Evolutionary conservation across 2,797 vertebrate species (phyloP).

Genomic region (Acridotheres tristis): DNA sequence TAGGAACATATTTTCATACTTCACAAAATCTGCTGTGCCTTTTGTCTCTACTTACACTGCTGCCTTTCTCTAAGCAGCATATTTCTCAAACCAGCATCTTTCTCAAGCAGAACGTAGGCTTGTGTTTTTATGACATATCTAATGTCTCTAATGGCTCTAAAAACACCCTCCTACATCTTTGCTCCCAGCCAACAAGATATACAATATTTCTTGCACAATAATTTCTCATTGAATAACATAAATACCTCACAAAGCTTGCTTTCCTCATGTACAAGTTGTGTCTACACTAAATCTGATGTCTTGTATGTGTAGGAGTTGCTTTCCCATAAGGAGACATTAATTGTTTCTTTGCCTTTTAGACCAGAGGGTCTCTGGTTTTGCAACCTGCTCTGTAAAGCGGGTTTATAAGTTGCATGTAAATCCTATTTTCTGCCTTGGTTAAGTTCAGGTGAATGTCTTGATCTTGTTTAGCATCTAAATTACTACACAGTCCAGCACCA

Average conservation of each 20-base stretch:
- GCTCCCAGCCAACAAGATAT: neutral
- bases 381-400: neutral
- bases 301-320: neutral
- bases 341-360: neutral
- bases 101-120: neutral
- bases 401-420: neutral
- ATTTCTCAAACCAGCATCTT: neutral
- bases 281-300: neutral
- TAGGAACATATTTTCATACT: neutral
- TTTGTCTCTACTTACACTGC: neutral
- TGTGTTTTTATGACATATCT: neutral
- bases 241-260: conserved; percentile 6
- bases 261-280: neutral
- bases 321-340: neutral
- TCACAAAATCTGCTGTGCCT: neutral
- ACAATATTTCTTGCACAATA: conserved; percentile 20
- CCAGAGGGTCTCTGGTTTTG: neutral
- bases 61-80: neutral
- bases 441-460: neutral
- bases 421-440: neutral
- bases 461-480: conserved; percentile 19
- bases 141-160: neutral
- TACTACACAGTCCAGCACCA: neutral
- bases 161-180: neutral
- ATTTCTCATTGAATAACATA: neutral